These are phyloP conservation scores for Nasonia vitripennis DNA, from an alignment of 1,140 invertebrate species.

Conservation along the genomic window DNA sequence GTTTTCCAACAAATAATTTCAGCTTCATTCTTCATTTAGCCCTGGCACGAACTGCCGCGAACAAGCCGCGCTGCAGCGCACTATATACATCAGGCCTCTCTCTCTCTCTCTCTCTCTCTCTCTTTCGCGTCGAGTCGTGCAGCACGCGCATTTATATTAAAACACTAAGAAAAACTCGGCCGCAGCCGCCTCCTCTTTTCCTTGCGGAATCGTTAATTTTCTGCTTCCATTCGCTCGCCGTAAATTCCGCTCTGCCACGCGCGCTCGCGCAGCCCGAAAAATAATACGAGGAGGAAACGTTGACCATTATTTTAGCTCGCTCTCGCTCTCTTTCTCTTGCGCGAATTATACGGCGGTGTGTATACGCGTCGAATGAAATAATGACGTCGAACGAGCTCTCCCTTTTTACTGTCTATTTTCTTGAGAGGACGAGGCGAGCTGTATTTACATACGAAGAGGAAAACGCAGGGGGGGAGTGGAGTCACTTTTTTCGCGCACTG, in stretches of 20 bases:
- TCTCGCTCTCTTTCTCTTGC: slow-evolving; percentile 30
- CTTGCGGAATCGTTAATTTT: slow-evolving; percentile 74
- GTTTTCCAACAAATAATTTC: slow-evolving; percentile 76
- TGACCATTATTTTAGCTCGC: slow-evolving; percentile 70
- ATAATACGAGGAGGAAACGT: slow-evolving; percentile 75
- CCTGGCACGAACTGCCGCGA: slow-evolving; percentile 76
- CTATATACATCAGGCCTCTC: slow-evolving; percentile 37
- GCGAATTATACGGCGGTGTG: slow-evolving; percentile 10
- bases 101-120: slow-evolving; percentile 1
- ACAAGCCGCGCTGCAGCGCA: slow-evolving; percentile 65
- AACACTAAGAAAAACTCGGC: slow-evolving; percentile 73
- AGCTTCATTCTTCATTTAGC: slow-evolving; percentile 76
- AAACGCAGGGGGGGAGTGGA: neutral
- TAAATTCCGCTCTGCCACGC: slow-evolving; percentile 67
- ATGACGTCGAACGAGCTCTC: slow-evolving; percentile 46
- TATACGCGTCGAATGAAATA: slow-evolving; percentile 48
- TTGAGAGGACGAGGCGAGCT: slow-evolving; percentile 34
- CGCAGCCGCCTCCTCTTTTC: slow-evolving; percentile 55
- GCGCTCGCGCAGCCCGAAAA: slow-evolving; percentile 62
- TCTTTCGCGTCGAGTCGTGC: slow-evolving; percentile 53
- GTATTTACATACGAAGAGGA: slow-evolving; percentile 44
- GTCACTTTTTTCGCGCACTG: neutral
- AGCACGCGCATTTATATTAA: slow-evolving; percentile 72
- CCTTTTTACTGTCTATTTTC: slow-evolving; percentile 51
- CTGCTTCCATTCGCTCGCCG: slow-evolving; percentile 75